Evolutionary conservation across 2,888 invertebrate genomes (phyloP).

Genomic region (Deroplatys truncata): DNA sequence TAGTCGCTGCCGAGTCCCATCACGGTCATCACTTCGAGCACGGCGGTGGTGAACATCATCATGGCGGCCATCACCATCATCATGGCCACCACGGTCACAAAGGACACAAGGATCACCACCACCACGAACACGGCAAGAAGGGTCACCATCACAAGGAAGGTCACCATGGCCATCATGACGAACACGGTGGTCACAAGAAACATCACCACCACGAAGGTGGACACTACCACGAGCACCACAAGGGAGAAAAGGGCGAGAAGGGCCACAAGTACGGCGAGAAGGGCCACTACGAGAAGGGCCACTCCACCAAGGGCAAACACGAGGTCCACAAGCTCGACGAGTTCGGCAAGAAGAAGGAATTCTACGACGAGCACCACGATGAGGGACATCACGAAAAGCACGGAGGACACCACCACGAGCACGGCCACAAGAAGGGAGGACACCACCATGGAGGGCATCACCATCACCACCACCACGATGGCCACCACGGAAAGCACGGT

Average conservation of each 20-base stretch:
- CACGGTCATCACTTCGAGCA: conserved; percentile 50
- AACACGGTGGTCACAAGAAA: conserved; percentile 59
- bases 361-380: conserved; percentile 81
- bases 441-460: conserved; percentile 78
- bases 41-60: conserved; percentile 65
- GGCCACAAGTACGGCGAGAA: conserved; percentile 62
- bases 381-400: conserved; percentile 78
- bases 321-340: conserved; percentile 81
- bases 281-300: conserved; percentile 78
- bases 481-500: conserved; percentile 76
- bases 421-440: conserved; percentile 77
- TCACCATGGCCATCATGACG: conserved; percentile 59
- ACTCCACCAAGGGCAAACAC: conserved; percentile 81
- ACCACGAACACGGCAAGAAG: conserved; percentile 71
- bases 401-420: conserved; percentile 69
- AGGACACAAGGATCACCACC: conserved; percentile 70
- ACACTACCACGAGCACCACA: conserved; percentile 59
- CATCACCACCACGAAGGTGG: conserved; percentile 62
- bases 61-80: conserved; percentile 62
- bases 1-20: conserved; percentile 26
- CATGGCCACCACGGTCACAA: conserved; percentile 75
- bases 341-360: conserved; percentile 80
- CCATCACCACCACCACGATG: conserved; percentile 69
- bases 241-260: conserved; percentile 63
- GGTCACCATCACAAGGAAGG: conserved; percentile 52